Evolutionary conservation across 2,113 vertebrate species (phyloP).

Genomic region (Beaufortia kweichowensis): DNA sequence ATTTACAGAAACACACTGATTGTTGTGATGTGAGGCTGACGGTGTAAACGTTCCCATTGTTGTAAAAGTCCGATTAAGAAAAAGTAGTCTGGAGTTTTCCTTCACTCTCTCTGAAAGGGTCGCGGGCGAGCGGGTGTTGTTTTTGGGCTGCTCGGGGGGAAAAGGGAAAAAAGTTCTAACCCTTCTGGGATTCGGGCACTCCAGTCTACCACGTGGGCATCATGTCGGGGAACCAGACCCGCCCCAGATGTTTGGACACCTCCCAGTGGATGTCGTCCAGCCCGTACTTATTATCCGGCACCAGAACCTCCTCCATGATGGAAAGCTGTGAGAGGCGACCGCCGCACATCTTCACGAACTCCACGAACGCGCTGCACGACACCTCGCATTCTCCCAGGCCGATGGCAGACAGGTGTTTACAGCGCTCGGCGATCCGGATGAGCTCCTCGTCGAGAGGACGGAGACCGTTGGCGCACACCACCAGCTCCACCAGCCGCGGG

Average conservation of each 20-base stretch:
- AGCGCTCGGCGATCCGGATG: slow-evolving; percentile 92
- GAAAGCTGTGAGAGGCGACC: slow-evolving; percentile 91
- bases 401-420: slow-evolving; percentile 90
- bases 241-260: slow-evolving; percentile 94
- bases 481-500: slow-evolving; percentile 91
- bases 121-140: too few relatives aligned
- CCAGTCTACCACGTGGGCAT: slow-evolving; percentile 95
- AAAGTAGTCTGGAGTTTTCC: too few relatives aligned
- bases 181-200: neutral
- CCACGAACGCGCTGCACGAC: slow-evolving; percentile 95
- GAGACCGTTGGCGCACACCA: slow-evolving; percentile 94
- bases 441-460: slow-evolving; percentile 96
- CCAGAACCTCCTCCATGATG: slow-evolving; percentile 97
- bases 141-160: neutral
- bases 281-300: slow-evolving; percentile 92
- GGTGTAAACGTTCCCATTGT: too few relatives aligned
- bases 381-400: slow-evolving; percentile 97
- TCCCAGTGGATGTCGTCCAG: slow-evolving; percentile 98
- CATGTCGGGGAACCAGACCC: slow-evolving; percentile 98
- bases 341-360: slow-evolving; percentile 98
- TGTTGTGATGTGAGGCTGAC: too few relatives aligned
- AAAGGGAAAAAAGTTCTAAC: too few relatives aligned
- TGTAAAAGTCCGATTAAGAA: neutral
- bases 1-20: too few relatives aligned
- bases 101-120: too few relatives aligned